A percentile compares a stretch with the other conserved stretches of the same genome.
Conservation (phyloP, 2,797 vertebrate genomes). For the Gallinago stenura region DNA sequence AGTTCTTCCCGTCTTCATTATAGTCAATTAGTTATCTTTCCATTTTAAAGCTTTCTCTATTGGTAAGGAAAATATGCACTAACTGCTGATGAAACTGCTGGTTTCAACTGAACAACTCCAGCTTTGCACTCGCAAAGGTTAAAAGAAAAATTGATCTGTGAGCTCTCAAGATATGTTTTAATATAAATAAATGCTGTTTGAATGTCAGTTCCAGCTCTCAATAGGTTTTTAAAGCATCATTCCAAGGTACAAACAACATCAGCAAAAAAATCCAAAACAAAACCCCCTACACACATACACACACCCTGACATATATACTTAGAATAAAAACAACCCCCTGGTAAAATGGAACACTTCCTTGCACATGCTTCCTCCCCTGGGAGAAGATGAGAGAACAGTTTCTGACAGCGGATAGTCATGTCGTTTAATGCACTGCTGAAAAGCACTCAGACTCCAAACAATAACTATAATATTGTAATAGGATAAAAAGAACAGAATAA, state of each 20-base stretch:
- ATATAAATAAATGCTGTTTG: not conserved
- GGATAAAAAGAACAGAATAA: not conserved
- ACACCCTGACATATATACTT: not conserved
- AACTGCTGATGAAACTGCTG: not conserved
- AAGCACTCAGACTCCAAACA: not conserved
- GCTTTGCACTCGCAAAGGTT: not conserved
- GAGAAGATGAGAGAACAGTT: not conserved
- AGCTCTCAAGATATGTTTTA: not conserved
- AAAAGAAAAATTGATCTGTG: not conserved
- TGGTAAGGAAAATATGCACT: not conserved
- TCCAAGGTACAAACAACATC: not conserved
- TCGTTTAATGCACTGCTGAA: not conserved
- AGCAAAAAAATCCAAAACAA: not conserved
- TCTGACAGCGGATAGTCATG: not conserved
- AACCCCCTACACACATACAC: not conserved
- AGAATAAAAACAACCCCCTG: not conserved
- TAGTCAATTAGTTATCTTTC: not conserved
- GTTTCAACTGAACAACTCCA: not conserved
- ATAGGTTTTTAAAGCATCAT: not conserved
- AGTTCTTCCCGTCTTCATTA: not conserved
- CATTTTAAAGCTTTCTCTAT: not conserved
- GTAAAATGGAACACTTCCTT: not conserved
- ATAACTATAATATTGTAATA: not conserved
- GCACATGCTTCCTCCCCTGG: not conserved
- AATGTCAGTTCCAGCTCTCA: not conserved